A percentile compares a stretch with the other conserved stretches of the same genome.
Evolutionary conservation across 1,140 invertebrate genomes (phyloP).

Genomic region (roundworm (Caenorhabditis elegans)): WBcel235 BX284605.5:4897501-4898000

Average conservation of each 20-base stretch:
- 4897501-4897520: background rate
- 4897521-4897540: background rate
- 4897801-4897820: background rate
- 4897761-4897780: background rate
- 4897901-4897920: too few species aligned
- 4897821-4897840: too few species aligned
- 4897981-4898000: too few species aligned
- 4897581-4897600: background rate
- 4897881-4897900: too few species aligned
- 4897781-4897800: constrained; percentile 11
- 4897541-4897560: background rate
- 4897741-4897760: background rate
- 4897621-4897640: background rate
- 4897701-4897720: too few species aligned
- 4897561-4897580: background rate
- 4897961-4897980: too few species aligned
- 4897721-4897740: background rate
- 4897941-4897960: too few species aligned
- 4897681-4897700: background rate
- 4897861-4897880: too few species aligned
- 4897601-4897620: background rate
- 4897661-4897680: background rate
- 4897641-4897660: background rate
- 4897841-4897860: too few species aligned
- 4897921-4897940: too few species aligned